Evolutionary conservation across 1,140 invertebrate species (phyloP), one percentile per base, ranked within the genome.

Genomic region (Augochlora pura): DNA sequence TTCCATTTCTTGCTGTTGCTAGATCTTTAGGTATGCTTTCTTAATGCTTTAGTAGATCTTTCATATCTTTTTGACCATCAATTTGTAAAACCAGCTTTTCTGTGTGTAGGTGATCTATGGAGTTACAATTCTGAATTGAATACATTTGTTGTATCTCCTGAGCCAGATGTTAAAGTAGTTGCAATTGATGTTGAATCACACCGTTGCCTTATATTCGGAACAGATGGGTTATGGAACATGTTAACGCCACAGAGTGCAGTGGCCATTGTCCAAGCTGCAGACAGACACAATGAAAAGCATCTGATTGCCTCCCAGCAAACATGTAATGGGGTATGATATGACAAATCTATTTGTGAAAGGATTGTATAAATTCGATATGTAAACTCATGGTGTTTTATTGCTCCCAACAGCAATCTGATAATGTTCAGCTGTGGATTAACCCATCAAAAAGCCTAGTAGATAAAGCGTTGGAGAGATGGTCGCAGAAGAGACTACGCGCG

Each of bases 161-260:
- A 98, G 91, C 99, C 99, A 4, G 98, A 99, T 94, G 97, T 99
- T 7, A 95, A 95, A 86, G 97, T 98, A 0, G 94, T 98, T 67
- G 94, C 96, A 64, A 96, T 99, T 76, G 96, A 99, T 92, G 96
- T 97, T 1, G 94, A 94, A 23, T 92, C 92, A 84, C 96, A 95
- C 90, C 96, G 97, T 86, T 99, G 98, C 93, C 94, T 99, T 1
- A 97, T 99, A 75, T 96, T 99, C 87, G 99, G 97, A 74, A 99
- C 98, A 2, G 99, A 99, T 93, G 99, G 99, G 7, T 92, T 99
- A 16, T 99, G 98, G 97, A 99, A 99, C 92, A 98, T 99, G 95
- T 91, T 99, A 59, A 96, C 95, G 5, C 94, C 98, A 0, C 94
- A 96, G 86, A 95, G 95, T 84, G 97, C 98, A n/a, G 97, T 99